These are phyloP conservation scores for Halcyon chelicuti DNA, from an alignment of 2,797 vertebrate species.

Conservation along the genomic window DNA sequence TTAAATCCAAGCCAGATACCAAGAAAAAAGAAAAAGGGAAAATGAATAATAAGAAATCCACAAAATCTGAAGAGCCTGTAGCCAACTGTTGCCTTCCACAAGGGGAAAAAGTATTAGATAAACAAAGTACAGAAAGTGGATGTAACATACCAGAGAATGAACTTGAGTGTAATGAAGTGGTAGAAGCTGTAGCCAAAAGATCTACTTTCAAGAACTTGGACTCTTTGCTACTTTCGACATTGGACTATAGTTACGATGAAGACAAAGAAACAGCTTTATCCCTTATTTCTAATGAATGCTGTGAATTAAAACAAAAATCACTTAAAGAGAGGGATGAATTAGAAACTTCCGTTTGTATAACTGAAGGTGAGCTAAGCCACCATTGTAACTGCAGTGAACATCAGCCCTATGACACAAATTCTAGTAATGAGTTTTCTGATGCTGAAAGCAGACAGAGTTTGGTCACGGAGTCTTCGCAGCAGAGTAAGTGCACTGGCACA, in stretches of 20 bases:
- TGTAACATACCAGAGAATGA: slow-evolving; percentile 54
- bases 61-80: slow-evolving; percentile 70
- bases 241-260: slow-evolving; percentile 57
- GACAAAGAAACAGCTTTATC: slow-evolving; percentile 60
- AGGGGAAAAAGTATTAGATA: slow-evolving; percentile 63
- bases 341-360: slow-evolving; percentile 53
- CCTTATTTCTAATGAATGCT: slow-evolving; percentile 63
- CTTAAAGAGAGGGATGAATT: slow-evolving; percentile 60
- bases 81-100: slow-evolving; percentile 70
- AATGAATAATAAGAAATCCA: slow-evolving; percentile 74
- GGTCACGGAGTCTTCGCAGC: slow-evolving; percentile 50
- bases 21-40: slow-evolving; percentile 82
- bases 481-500: slow-evolving; percentile 59
- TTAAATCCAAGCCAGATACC: slow-evolving; percentile 75
- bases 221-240: slow-evolving; percentile 47
- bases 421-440: slow-evolving; percentile 65
- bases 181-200: slow-evolving; percentile 71
- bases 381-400: slow-evolving; percentile 67
- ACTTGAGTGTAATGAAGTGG: slow-evolving; percentile 61
- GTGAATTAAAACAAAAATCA: slow-evolving; percentile 73
- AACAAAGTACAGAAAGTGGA: slow-evolving; percentile 36
- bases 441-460: slow-evolving; percentile 67
- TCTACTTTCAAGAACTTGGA: slow-evolving; percentile 51
- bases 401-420: slow-evolving; percentile 57
- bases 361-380: slow-evolving; percentile 52